These are phyloP conservation scores for Tethea ocularis DNA, from an alignment of 2,888 invertebrate species.

Conservation along the genomic window DNA sequence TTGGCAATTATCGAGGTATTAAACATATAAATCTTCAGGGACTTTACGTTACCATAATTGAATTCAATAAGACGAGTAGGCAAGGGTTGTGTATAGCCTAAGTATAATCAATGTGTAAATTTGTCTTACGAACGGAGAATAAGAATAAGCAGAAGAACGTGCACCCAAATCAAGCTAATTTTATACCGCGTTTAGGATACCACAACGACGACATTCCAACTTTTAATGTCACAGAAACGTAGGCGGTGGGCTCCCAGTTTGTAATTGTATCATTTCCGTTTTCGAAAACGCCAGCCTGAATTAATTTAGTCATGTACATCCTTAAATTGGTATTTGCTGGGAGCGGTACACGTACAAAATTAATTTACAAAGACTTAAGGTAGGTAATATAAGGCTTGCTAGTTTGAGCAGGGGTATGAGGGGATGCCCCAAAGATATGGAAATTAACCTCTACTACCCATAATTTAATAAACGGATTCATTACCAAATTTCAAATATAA, in stretches of 20 bases:
- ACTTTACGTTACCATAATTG: background rate
- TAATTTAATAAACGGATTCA: constrained; percentile 15
- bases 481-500: background rate
- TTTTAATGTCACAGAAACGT: constrained; percentile 31
- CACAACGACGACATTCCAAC: constrained; percentile 24
- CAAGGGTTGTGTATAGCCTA: background rate
- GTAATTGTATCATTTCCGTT: constrained; percentile 49
- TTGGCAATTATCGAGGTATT: no score
- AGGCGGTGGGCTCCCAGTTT: constrained; percentile 33
- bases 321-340: constrained; percentile 51
- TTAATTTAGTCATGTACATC: constrained; percentile 51
- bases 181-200: constrained; percentile 21
- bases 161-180: constrained; percentile 28
- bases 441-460: constrained; percentile 16
- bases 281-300: constrained; percentile 42
- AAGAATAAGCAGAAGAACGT: constrained; percentile 6
- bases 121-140: background rate
- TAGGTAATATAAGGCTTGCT: constrained; percentile 16
- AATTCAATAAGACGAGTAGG: background rate
- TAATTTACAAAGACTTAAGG: constrained; percentile 40
- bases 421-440: background rate
- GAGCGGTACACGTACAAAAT: constrained; percentile 55
- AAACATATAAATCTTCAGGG: background rate
- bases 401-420: background rate
- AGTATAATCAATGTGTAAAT: background rate